These are phyloP conservation scores for Diplosoma virens DNA, from an alignment of 23 tunicate genomes.

Conservation along the genomic window DNA sequence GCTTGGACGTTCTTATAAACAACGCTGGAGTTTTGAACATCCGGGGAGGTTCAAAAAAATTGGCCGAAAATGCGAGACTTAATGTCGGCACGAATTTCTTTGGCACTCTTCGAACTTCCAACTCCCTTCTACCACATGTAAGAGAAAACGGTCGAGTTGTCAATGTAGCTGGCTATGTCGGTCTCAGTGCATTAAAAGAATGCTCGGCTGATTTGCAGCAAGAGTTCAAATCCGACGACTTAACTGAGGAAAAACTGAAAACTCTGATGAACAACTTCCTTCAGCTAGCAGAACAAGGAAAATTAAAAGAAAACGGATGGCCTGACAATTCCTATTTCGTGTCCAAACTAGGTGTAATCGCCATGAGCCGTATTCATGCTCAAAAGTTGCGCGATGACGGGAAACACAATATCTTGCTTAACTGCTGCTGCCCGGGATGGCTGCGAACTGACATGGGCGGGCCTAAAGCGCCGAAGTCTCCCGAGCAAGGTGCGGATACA, in stretches of 20 bases:
- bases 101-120: slow-evolving; percentile 15
- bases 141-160: slow-evolving; percentile 51
- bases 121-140: slow-evolving; percentile 40
- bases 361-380: slow-evolving; percentile 38
- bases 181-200: slow-evolving; percentile 16
- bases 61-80: slow-evolving; percentile 16
- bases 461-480: slow-evolving; percentile 44
- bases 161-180: slow-evolving; percentile 25
- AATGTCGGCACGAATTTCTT: slow-evolving; percentile 55
- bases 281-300: slow-evolving; percentile 9
- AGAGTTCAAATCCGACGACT: slow-evolving; percentile 35
- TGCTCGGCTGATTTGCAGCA: slow-evolving; percentile 42
- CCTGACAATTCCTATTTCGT: slow-evolving; percentile 49
- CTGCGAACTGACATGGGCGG: slow-evolving; percentile 63
- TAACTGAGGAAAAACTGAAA: slow-evolving; percentile 41
- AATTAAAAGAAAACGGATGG: slow-evolving; percentile 18
- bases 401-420: slow-evolving; percentile 38
- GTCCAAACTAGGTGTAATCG: slow-evolving; percentile 48
- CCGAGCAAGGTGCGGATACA: slow-evolving; percentile 63
- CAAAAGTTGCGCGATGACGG: slow-evolving; percentile 3
- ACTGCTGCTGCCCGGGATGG: slow-evolving; percentile 73
- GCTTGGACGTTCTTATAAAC: slow-evolving; percentile 69
- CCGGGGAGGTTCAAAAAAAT: slow-evolving; percentile 25
- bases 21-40: slow-evolving; percentile 70
- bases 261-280: slow-evolving; percentile 49